These are phyloP conservation scores for Archilochus colubris DNA, from an alignment of 2,113 vertebrate genomes.

Conservation along the genomic window DNA sequence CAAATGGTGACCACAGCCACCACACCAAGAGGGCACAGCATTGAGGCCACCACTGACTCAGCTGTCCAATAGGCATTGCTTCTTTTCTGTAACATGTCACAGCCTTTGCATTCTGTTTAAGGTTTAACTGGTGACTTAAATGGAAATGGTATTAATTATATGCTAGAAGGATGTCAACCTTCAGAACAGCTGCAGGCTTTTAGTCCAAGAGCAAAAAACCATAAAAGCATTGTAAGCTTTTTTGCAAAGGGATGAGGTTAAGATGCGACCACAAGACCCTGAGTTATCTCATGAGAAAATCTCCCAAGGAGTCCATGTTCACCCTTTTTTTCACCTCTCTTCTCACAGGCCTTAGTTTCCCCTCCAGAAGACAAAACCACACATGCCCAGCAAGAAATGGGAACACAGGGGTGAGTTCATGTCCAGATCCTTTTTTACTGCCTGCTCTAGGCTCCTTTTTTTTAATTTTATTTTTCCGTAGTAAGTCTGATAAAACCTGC, in stretches of 20 bases:
- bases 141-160: slow-evolving; percentile 66
- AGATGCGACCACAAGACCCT: not conserved
- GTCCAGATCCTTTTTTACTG: not conserved
- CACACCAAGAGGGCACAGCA: slow-evolving; percentile 7
- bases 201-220: slow-evolving; percentile 16
- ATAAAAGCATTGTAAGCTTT: slow-evolving; percentile 17
- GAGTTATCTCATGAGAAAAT: slow-evolving; percentile 14
- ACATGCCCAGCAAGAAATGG: not conserved
- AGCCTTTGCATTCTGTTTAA: slow-evolving; percentile 48
- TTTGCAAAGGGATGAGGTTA: not conserved
- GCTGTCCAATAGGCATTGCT: slow-evolving; percentile 28
- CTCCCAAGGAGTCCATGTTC: not conserved
- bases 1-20: slow-evolving; percentile 50
- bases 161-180: slow-evolving; percentile 38
- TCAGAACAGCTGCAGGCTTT: slow-evolving; percentile 56
- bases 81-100: slow-evolving; percentile 35
- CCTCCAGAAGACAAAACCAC: not conserved
- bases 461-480: not conserved
- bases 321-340: not conserved
- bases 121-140: slow-evolving; percentile 50
- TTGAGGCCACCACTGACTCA: slow-evolving; percentile 56
- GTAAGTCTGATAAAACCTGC: not conserved
- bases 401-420: not conserved
- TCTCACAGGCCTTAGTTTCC: not conserved
- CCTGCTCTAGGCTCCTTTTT: not conserved